phyloP scores from a whole-genome alignment of 2,113 vertebrate genomes.

The Anarrhichthys ocellatus region DNA sequence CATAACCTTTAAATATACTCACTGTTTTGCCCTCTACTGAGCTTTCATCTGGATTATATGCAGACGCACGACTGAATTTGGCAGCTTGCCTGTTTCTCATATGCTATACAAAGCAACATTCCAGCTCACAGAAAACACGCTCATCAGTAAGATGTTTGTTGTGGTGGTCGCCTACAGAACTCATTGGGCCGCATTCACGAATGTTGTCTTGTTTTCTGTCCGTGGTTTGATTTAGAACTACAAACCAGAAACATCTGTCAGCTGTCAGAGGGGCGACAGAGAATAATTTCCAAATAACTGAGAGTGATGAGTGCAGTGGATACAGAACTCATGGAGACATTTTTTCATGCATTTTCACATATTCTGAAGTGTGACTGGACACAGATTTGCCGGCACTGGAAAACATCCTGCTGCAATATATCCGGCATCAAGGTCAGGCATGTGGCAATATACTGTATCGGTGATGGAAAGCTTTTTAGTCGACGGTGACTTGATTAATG shows the following conservation, averaged over 20 bases:
- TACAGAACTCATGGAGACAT: conserved; percentile 18
- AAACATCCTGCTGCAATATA: neutral
- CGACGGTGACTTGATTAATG: neutral
- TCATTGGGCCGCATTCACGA: neutral
- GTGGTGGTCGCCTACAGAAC: conserved; percentile 3
- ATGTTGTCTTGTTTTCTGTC: conserved; percentile 20
- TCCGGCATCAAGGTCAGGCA: neutral
- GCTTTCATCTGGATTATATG: conserved; percentile 44
- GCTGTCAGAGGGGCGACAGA: conserved; percentile 24
- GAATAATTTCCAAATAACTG: conserved; percentile 32
- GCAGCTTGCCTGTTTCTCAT: conserved; percentile 19
- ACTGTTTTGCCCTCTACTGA: conserved; percentile 66
- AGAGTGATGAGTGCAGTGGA: conserved; percentile 34
- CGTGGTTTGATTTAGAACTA: conserved; percentile 25
- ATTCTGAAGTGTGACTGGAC: neutral
- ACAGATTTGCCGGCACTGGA: neutral
- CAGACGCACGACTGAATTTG: conserved; percentile 27
- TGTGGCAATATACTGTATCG: neutral
- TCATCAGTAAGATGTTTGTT: conserved; percentile 2
- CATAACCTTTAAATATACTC: conserved; percentile 71
- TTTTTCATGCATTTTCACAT: conserved; percentile 20
- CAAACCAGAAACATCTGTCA: conserved; percentile 20
- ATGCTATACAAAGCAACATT: conserved; percentile 17
- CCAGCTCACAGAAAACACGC: conserved; percentile 21
- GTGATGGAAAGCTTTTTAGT: neutral